A percentile compares a stretch with the other conserved stretches of the same genome.
Evolutionary conservation across 2,888 invertebrate genomes (phyloP).

Genomic region (Caenorhabditis becei): DNA sequence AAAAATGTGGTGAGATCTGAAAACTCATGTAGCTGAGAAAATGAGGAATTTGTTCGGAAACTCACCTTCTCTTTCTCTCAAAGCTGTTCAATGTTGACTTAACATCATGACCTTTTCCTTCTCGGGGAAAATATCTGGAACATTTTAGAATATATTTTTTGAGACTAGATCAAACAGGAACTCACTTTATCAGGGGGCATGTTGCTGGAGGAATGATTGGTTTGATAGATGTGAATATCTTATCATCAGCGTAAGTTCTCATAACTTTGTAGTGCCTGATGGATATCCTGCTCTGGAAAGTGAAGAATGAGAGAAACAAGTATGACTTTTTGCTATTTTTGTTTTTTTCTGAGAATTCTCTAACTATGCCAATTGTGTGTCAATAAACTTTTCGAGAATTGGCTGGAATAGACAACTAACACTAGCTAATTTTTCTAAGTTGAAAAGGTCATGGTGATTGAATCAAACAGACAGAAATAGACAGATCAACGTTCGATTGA

Average conservation of each 20-base stretch:
- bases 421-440: no score
- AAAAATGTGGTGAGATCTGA: constrained; percentile 61
- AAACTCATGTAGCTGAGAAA: not conserved
- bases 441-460: no score
- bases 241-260: constrained; percentile 33
- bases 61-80: constrained; percentile 60
- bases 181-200: constrained; percentile 43
- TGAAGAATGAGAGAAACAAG: not conserved
- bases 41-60: not conserved
- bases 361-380: not conserved
- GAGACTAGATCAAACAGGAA: not conserved
- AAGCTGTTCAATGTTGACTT: constrained; percentile 60
- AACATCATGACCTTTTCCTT: constrained; percentile 55
- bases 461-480: no score
- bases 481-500: no score
- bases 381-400: no score
- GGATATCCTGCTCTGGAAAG: constrained; percentile 43
- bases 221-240: constrained; percentile 51
- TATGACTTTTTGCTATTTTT: not conserved
- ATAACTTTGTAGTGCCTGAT: constrained; percentile 30
- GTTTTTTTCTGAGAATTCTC: not conserved
- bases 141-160: not conserved
- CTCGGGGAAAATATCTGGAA: constrained; percentile 53
- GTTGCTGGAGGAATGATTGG: constrained; percentile 10
- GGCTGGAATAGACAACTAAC: no score